These are phyloP conservation scores for Florisuga fusca DNA, from an alignment of 2,797 vertebrate species.

Conservation along the genomic window DNA sequence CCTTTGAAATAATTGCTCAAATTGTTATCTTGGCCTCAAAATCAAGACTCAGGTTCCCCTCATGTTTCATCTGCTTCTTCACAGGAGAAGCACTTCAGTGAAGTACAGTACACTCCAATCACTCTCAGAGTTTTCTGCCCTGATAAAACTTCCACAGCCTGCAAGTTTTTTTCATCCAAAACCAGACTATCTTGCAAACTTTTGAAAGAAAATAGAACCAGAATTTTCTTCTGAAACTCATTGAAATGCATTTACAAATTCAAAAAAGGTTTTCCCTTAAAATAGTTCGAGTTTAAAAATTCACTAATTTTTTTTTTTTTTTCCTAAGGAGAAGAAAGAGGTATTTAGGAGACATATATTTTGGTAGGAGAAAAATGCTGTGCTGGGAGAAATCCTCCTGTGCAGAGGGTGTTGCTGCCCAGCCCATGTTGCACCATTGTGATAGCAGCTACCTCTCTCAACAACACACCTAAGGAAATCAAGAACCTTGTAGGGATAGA, in stretches of 20 bases:
- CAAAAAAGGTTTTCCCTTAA: neutral
- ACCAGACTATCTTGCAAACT: neutral
- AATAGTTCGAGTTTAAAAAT: neutral
- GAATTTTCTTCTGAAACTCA: neutral
- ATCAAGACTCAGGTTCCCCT: neutral
- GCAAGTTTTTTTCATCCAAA: neutral
- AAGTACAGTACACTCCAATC: neutral
- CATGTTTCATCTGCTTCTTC: neutral
- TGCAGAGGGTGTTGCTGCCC: neutral
- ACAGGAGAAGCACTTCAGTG: neutral
- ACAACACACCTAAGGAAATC: neutral
- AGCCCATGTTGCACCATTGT: neutral
- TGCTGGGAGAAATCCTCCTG: neutral
- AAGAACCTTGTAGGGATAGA: neutral
- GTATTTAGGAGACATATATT: neutral
- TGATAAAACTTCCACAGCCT: neutral
- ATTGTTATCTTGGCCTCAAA: neutral
- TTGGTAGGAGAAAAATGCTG: neutral
- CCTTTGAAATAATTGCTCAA: slow-evolving; percentile 42
- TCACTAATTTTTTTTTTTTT: neutral
- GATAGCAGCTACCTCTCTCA: neutral
- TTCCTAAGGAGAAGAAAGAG: neutral
- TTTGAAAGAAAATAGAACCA: neutral
- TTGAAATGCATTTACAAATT: neutral
- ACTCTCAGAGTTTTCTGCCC: neutral